phyloP scores from a whole-genome alignment of 2,888 invertebrate species.

The Carpatolechia fugitivella region DNA sequence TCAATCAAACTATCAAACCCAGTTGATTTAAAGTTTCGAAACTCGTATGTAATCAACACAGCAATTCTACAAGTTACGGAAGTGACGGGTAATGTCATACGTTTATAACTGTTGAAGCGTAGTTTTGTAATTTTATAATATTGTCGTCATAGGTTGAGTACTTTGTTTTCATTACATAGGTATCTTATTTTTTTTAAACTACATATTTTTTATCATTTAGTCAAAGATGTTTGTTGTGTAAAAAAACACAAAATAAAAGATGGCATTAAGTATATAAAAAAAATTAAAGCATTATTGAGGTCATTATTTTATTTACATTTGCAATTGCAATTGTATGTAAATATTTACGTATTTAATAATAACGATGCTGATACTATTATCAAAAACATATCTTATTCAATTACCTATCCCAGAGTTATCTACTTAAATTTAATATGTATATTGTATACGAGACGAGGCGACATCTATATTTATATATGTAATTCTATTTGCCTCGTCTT shows the following conservation, averaged over 20 bases:
- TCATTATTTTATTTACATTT: no score
- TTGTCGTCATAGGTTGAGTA: neutral
- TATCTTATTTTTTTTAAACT: neutral
- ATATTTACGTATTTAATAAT: no score
- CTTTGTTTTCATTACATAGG: neutral
- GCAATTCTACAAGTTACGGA: neutral
- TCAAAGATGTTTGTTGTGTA: neutral
- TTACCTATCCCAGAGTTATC: no score
- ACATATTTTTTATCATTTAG: neutral
- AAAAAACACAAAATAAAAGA: no score
- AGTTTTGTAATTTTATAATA: neutral
- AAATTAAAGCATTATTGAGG: no score
- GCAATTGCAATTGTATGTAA: no score
- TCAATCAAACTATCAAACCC: constrained; percentile 20
- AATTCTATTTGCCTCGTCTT: neutral
- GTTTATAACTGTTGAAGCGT: neutral
- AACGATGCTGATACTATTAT: neutral
- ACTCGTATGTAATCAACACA: neutral
- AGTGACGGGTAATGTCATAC: neutral
- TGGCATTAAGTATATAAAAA: no score
- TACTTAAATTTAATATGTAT: no score
- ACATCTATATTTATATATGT: neutral
- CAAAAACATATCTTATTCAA: no score
- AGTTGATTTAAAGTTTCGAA: neutral
- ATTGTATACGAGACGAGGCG: neutral